These are phyloP conservation scores for Gadopsis bispinosus DNA, from an alignment of 2,797 vertebrate species.

Conservation along the genomic window DNA sequence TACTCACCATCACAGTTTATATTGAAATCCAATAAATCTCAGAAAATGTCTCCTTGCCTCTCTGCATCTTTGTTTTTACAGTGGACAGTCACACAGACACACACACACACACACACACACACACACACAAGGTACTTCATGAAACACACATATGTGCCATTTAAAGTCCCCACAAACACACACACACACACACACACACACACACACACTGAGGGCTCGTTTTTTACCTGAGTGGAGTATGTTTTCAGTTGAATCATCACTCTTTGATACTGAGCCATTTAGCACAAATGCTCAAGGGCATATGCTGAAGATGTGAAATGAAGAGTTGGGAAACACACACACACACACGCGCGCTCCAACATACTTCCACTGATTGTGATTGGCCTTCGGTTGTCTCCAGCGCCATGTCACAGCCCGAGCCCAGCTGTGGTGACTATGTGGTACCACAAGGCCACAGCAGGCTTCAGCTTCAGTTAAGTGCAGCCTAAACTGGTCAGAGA, in stretches of 20 bases:
- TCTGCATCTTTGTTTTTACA: slow-evolving; percentile 64
- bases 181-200: slow-evolving; percentile 30
- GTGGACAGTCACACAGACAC: slow-evolving; percentile 39
- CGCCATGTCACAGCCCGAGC: slow-evolving; percentile 65
- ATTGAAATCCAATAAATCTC: slow-evolving; percentile 82
- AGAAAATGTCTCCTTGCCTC: slow-evolving; percentile 62
- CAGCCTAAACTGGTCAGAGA: slow-evolving; percentile 63
- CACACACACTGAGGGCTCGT: slow-evolving; percentile 41
- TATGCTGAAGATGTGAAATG: slow-evolving; percentile 64
- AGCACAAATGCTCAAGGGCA: slow-evolving; percentile 73
- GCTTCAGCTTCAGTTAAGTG: slow-evolving; percentile 78
- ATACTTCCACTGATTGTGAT: slow-evolving; percentile 72
- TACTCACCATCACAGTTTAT: slow-evolving; percentile 67
- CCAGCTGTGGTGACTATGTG: slow-evolving; percentile 69
- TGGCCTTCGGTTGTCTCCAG: slow-evolving; percentile 72
- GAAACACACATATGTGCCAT: slow-evolving; percentile 39
- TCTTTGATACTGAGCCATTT: slow-evolving; percentile 81
- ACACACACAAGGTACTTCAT: slow-evolving; percentile 21
- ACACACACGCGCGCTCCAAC: slow-evolving; percentile 25
- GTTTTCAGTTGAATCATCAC: slow-evolving; percentile 78
- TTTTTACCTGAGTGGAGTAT: slow-evolving; percentile 65
- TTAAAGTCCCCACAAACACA: slow-evolving; percentile 19
- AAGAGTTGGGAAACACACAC: slow-evolving; percentile 68
- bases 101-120: slow-evolving; percentile 23
- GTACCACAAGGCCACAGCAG: slow-evolving; percentile 62